Conservation (phyloP, 2,797 vertebrate genomes). For the Girardinus metallicus region DNA sequence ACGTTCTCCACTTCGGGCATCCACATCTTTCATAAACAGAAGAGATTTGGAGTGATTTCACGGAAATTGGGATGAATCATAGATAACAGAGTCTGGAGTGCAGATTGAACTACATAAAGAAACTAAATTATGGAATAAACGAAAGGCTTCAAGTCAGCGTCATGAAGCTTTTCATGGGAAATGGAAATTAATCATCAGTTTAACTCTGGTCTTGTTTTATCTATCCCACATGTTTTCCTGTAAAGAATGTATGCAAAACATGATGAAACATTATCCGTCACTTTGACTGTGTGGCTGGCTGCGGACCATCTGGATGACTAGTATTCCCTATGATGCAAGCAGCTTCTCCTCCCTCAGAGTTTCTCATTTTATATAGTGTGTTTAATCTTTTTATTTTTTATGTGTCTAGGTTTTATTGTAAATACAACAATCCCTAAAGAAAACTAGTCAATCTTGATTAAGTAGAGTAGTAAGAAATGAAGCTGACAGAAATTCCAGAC, state of each 20-base stretch:
- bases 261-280: conserved; percentile 48
- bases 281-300: conserved; percentile 29
- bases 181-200: background rate
- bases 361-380: conserved; percentile 26
- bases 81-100: background rate
- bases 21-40: background rate
- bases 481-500: conserved; percentile 1
- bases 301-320: conserved; percentile 48
- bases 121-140: background rate
- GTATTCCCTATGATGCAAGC: conserved; percentile 25
- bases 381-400: background rate
- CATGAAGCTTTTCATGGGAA: background rate
- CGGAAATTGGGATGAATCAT: conserved; percentile 8
- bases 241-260: conserved; percentile 55
- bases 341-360: conserved; percentile 39
- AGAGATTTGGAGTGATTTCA: conserved; percentile 1
- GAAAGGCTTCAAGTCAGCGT: background rate
- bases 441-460: background rate
- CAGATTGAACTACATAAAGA: background rate
- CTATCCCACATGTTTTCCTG: conserved; percentile 21
- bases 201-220: background rate
- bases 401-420: background rate
- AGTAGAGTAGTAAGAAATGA: background rate
- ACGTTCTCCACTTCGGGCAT: background rate
- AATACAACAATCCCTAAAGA: background rate